A percentile compares a stretch with the other conserved stretches of the same genome.
phyloP scores from a whole-genome alignment of 2,113 vertebrate genomes.

The Pseudorectes ferrugineus region DNA sequence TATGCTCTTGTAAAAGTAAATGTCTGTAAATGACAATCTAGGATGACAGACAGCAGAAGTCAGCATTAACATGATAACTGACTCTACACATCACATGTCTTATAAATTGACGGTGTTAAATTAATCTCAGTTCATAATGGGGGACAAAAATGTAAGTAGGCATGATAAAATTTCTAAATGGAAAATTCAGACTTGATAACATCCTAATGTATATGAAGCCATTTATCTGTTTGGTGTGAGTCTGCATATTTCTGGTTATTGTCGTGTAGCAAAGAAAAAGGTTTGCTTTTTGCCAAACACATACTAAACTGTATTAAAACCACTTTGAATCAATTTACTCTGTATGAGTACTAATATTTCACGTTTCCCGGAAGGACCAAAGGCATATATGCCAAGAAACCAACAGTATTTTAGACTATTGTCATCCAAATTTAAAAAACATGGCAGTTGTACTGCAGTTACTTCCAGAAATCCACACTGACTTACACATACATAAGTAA shows the following conservation, averaged over 20 bases:
- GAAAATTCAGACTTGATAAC: not conserved
- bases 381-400: not conserved
- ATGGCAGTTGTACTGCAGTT: not conserved
- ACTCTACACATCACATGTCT: not conserved
- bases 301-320: not conserved
- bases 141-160: not conserved
- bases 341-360: not conserved
- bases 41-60: conserved; percentile 26
- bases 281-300: not conserved
- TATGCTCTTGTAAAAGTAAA: conserved; percentile 47
- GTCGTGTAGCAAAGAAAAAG: not conserved
- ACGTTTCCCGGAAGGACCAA: not conserved
- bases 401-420: not conserved
- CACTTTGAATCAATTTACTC: not conserved
- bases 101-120: not conserved
- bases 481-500: not conserved
- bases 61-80: not conserved
- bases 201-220: not conserved
- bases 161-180: not conserved
- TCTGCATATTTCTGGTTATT: not conserved
- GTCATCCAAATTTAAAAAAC: not conserved
- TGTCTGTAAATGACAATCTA: conserved; percentile 18
- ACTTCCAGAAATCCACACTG: not conserved
- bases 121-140: not conserved
- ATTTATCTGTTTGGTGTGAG: not conserved